A percentile compares a stretch with the other conserved stretches of the same genome.
Conservation (phyloP, 2,113 vertebrate species). For the Catharus bicknelli region DNA sequence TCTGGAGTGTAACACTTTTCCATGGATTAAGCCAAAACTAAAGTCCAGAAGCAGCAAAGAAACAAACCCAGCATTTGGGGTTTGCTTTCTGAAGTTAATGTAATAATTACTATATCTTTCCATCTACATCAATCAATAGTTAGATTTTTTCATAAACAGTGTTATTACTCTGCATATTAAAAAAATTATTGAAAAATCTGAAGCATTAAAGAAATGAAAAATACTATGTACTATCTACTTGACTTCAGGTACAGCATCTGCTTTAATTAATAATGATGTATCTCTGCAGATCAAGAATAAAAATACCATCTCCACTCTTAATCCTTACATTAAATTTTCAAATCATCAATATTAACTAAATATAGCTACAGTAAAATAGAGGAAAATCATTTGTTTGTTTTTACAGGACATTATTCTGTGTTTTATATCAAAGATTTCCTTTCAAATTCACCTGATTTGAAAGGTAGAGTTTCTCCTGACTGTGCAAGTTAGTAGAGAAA, state of each 20-base stretch:
- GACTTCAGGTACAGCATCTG: constrained; percentile 6
- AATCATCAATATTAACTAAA: constrained; percentile 57
- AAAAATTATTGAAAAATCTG: not conserved
- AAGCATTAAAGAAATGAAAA: not conserved
- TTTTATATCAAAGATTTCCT: constrained; percentile 35
- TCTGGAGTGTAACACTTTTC: not conserved
- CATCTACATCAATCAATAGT: not conserved
- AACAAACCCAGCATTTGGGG: not conserved
- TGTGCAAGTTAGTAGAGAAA: not conserved
- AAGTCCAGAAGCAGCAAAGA: not conserved
- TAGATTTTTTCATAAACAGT: not conserved
- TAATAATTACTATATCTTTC: not conserved
- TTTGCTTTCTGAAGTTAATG: not conserved
- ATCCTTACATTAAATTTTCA: constrained; percentile 33
- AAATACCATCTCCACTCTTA: not conserved
- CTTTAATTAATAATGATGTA: constrained; percentile 41
- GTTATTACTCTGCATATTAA: not conserved
- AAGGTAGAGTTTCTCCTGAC: constrained; percentile 18
- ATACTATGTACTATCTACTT: not conserved
- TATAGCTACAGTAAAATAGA: constrained; percentile 28
- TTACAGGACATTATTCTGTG: constrained; percentile 1
- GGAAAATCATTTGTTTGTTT: constrained; percentile 25
- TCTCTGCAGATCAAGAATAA: constrained; percentile 16
- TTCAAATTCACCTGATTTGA: constrained; percentile 13
- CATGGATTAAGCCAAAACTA: not conserved